Percentiles rank a stretch among this genome's conserved stretches.
Conservation (phyloP, 2,113 vertebrate genomes). For the Oncorhynchus masou region DNA sequence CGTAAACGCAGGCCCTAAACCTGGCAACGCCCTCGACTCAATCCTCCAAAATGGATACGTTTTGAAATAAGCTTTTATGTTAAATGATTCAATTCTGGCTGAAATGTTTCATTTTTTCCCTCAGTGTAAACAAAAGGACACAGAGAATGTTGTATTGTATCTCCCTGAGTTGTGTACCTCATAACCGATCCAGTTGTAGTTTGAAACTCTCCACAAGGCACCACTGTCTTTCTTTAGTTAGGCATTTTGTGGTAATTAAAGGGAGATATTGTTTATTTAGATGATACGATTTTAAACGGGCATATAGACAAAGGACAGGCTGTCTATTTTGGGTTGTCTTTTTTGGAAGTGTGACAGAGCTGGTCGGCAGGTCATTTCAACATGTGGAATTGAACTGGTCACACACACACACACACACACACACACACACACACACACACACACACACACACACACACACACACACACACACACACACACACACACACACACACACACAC, state of each 20-base stretch:
- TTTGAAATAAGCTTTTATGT: conserved; percentile 69
- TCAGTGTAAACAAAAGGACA: conserved; percentile 78
- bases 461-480: conserved; percentile 31
- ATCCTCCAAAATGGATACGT: conserved; percentile 72
- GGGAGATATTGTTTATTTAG: too few relatives aligned
- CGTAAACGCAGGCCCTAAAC: conserved; percentile 58
- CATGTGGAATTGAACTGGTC: too few relatives aligned
- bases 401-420: not conserved
- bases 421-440: conserved; percentile 10
- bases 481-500: conserved; percentile 4
- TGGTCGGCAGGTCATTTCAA: too few relatives aligned
- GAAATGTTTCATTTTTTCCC: conserved; percentile 75
- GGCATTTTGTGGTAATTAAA: too few relatives aligned
- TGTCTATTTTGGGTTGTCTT: too few relatives aligned
- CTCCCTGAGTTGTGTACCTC: too few relatives aligned
- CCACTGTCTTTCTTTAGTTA: too few relatives aligned
- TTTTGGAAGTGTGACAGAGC: too few relatives aligned
- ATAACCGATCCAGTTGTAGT: too few relatives aligned
- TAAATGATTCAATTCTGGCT: conserved; percentile 80
- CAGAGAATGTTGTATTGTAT: not conserved
- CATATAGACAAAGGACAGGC: too few relatives aligned
- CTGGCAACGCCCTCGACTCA: conserved; percentile 58
- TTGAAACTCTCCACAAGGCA: too few relatives aligned
- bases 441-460: conserved; percentile 16
- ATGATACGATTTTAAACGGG: too few relatives aligned